A percentile compares a stretch with the other conserved stretches of the same genome.
phyloP scores from a whole-genome alignment of 2,113 vertebrate genomes.

The Conger conger region DNA sequence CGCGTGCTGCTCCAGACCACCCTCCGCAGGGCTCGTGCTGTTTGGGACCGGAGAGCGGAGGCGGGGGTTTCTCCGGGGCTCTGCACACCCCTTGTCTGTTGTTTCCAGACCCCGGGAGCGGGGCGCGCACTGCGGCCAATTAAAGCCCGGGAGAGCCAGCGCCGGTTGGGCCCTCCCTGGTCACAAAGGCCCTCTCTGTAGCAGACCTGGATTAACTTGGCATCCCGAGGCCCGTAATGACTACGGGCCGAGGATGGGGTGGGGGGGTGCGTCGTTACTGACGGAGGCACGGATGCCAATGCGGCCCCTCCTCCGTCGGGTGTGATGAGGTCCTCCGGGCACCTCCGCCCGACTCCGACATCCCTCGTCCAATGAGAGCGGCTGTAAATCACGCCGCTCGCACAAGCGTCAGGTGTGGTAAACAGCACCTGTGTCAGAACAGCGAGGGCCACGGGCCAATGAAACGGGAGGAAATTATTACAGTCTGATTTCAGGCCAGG shows the following conservation, averaged over 20 bases:
- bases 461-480: constrained; percentile 46
- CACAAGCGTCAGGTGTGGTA: constrained; percentile 49
- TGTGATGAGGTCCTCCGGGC: not conserved
- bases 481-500: constrained; percentile 11
- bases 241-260: not conserved
- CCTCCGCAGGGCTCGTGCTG: not conserved
- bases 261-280: not conserved
- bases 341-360: not conserved
- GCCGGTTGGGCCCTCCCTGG: not conserved
- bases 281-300: not conserved
- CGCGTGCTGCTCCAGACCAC: not conserved
- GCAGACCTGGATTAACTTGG: constrained; percentile 10
- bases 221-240: constrained; percentile 1
- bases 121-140: not conserved
- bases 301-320: not conserved
- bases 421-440: constrained; percentile 64
- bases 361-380: too few species aligned
- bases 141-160: not conserved
- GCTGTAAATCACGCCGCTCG: constrained; percentile 47
- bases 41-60: not conserved
- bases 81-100: not conserved
- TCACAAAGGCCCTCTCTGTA: constrained; percentile 4
- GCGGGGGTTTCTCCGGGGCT: not conserved
- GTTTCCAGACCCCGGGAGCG: not conserved
- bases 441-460: constrained; percentile 26